Percentiles rank a stretch among this genome's conserved stretches.
phyloP scores from a whole-genome alignment of 2,888 invertebrate genomes.

The Apotomis capreana region DNA sequence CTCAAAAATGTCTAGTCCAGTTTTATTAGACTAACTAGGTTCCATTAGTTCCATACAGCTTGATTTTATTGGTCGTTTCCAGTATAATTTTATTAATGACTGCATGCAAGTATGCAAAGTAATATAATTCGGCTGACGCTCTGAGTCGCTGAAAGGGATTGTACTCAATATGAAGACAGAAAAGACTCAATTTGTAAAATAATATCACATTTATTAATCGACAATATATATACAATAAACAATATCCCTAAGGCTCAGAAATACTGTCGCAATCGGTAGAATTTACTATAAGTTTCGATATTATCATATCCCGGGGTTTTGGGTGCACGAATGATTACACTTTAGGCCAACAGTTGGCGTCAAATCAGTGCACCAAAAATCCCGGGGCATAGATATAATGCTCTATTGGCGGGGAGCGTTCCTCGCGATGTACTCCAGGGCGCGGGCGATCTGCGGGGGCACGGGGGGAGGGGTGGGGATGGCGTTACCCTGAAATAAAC shows the following conservation, averaged over 20 bases:
- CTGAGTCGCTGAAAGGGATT: too few relatives aligned
- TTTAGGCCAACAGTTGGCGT: too few relatives aligned
- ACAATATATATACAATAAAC: conserved; percentile 30
- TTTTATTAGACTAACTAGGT: too few relatives aligned
- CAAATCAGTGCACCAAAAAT: too few relatives aligned
- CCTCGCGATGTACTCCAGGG: conserved; percentile 63
- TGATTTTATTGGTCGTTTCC: too few relatives aligned
- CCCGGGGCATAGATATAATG: background rate
- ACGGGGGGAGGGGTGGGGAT: conserved; percentile 80
- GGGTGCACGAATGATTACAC: too few relatives aligned
- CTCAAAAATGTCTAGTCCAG: too few relatives aligned
- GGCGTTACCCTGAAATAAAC: conserved; percentile 61
- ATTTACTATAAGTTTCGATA: conserved; percentile 18
- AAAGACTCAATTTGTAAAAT: conserved; percentile 44
- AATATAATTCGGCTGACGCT: too few relatives aligned
- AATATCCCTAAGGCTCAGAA: conserved; percentile 29
- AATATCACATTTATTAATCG: conserved; percentile 55
- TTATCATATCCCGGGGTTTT: background rate
- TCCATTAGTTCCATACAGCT: too few relatives aligned
- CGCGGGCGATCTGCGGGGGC: conserved; percentile 74
- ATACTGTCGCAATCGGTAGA: conserved; percentile 28
- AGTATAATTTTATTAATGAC: too few relatives aligned
- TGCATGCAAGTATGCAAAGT: too few relatives aligned
- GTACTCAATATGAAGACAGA: background rate
- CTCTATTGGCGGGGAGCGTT: conserved; percentile 51